These are phyloP conservation scores for Poeciliopsis occidentalis DNA, from an alignment of 2,113 vertebrate genomes.

Conservation along the genomic window DNA sequence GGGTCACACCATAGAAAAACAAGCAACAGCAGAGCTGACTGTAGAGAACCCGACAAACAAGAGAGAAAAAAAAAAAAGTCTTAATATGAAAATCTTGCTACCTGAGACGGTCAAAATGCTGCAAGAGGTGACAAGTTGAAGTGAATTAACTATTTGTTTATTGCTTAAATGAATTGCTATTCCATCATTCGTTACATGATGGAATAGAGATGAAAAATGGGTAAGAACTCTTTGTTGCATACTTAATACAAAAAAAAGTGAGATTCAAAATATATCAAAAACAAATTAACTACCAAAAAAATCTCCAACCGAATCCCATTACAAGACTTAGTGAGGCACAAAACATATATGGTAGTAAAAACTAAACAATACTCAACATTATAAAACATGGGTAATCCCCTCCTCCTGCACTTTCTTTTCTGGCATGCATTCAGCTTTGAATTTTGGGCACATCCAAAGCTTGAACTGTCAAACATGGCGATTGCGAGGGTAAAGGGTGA, in stretches of 20 bases:
- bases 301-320: neutral
- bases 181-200: neutral
- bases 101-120: neutral
- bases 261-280: neutral
- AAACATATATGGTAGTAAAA: neutral
- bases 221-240: neutral
- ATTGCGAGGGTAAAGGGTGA: conserved; percentile 60
- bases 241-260: neutral
- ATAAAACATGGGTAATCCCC: neutral
- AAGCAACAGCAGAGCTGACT: neutral
- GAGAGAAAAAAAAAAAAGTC: neutral
- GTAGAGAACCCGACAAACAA: neutral
- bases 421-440: conserved; percentile 30
- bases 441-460: conserved; percentile 39
- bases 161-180: neutral
- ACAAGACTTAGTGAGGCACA: neutral
- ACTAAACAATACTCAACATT: neutral
- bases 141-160: neutral
- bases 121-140: neutral
- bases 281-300: neutral
- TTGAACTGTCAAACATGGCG: conserved; percentile 28
- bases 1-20: neutral
- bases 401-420: conserved; percentile 26
- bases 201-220: neutral
- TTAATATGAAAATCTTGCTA: neutral